Percentiles rank a stretch among this genome's conserved stretches.
Conservation (phyloP, 2,113 vertebrate species). For the Cyprinodon tularosa region DNA sequence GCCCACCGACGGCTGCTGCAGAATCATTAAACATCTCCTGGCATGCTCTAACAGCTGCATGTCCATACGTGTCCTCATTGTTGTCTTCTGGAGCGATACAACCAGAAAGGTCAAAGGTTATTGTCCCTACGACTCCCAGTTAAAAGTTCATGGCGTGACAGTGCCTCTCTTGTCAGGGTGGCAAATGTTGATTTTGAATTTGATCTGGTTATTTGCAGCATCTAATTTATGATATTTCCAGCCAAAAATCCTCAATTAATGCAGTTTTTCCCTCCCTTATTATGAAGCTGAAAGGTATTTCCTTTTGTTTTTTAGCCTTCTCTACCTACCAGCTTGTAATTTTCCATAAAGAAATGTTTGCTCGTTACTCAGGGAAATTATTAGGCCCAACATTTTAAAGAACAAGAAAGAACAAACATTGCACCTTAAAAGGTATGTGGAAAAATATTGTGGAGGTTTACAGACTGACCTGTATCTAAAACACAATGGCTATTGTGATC, state of each 20-base stretch:
- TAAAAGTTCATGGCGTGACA: constrained; percentile 35
- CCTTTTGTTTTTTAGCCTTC: constrained; percentile 60
- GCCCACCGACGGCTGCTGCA: constrained; percentile 30
- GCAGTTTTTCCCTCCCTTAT: constrained; percentile 31
- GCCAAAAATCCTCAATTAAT: constrained; percentile 20
- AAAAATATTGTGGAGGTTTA: constrained; percentile 69
- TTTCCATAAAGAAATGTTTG: constrained; percentile 55
- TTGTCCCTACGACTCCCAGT: constrained; percentile 12
- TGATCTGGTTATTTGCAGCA: neutral
- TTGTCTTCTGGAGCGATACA: constrained; percentile 18
- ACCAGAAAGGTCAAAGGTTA: constrained; percentile 49
- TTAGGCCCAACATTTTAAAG: constrained; percentile 23
- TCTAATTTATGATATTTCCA: constrained; percentile 1
- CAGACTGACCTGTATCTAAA: constrained; percentile 75
- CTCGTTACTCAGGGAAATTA: constrained; percentile 29
- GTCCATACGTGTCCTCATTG: constrained; percentile 27
- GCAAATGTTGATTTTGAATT: constrained; percentile 9
- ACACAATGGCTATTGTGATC: constrained; percentile 82
- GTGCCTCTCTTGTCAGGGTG: neutral
- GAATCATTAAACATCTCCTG: constrained; percentile 22
- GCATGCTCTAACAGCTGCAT: constrained; percentile 24
- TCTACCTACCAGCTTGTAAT: constrained; percentile 40
- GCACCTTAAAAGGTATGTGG: constrained; percentile 60
- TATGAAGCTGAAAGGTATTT: constrained; percentile 43
- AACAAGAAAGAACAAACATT: constrained; percentile 43